Evolutionary conservation across 2,888 invertebrate genomes (phyloP).

Genomic region (Scotopteryx bipunctaria): DNA sequence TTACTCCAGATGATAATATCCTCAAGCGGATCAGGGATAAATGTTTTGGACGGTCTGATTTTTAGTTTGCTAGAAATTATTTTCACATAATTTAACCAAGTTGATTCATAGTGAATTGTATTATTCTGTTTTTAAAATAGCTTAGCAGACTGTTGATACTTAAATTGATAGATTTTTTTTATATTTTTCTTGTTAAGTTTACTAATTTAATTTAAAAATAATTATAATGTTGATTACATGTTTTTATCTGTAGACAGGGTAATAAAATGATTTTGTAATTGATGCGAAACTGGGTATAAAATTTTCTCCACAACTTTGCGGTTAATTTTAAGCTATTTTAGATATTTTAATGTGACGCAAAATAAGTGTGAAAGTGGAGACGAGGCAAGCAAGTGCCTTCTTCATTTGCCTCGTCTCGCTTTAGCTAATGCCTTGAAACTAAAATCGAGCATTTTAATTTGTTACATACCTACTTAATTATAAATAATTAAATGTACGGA

Average conservation of each 20-base stretch:
- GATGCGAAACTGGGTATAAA: slow-evolving; percentile 28
- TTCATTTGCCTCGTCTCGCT: slow-evolving; percentile 32
- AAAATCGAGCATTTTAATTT: slow-evolving; percentile 18
- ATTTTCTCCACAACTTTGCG: slow-evolving; percentile 17
- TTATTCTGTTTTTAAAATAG: slow-evolving; percentile 5
- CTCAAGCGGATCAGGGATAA: slow-evolving; percentile 64
- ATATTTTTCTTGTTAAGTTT: slow-evolving; percentile 48
- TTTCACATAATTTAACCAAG: slow-evolving; percentile 15
- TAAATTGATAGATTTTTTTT: slow-evolving; percentile 42
- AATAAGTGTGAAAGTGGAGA: slow-evolving; percentile 22
- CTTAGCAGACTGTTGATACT: slow-evolving; percentile 27
- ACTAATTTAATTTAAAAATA: slow-evolving; percentile 40
- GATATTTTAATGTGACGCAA: slow-evolving; percentile 20
- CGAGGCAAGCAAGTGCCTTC: slow-evolving; percentile 37
- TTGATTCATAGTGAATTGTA: slow-evolving; percentile 8
- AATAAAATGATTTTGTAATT: slow-evolving; percentile 44
- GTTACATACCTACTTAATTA: slow-evolving; percentile 22
- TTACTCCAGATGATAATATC: slow-evolving; percentile 65
- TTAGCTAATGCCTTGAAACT: slow-evolving; percentile 16
- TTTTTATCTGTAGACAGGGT: slow-evolving; percentile 68
- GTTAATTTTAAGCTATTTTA: slow-evolving; percentile 22
- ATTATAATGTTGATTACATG: slow-evolving; percentile 38
- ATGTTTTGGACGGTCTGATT: slow-evolving; percentile 66
- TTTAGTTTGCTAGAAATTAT: slow-evolving; percentile 41
- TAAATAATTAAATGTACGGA: slow-evolving; percentile 36